Base-by-base conservation (phyloP, 2,797 vertebrate genomes). In the Choloepus didactylus region DNA sequence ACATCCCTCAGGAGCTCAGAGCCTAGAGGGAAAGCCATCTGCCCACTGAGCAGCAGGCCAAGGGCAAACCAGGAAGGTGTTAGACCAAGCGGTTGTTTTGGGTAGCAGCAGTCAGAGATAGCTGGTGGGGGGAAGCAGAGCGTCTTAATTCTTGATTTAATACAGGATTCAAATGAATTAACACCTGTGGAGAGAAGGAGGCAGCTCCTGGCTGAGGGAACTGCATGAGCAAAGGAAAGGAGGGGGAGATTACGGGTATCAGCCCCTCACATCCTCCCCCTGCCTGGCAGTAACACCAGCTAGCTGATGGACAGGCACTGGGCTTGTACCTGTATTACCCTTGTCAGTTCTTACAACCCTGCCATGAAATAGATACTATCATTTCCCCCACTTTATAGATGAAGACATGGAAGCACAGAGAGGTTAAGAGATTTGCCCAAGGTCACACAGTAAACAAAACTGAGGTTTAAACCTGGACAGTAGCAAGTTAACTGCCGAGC, bases 221-320 rank as follows among this genome's bases (percentile, higher is more conserved):
- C 75, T 1, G 15, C 31, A 1, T 0, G 4, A 66, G 62, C 23
- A 7, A 51, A 86, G 29, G 51, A 66, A 19, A 1, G 35, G 67
- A 60, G 10, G 3, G 11, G 27, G 49, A 35, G 6, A 41, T 23
- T 23, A 8, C 0, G 21, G 27, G 0, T 5, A 3, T 10, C 9
- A 8, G 85, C 85, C 29, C 4, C 10, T 23, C 14, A 19, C 11
- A 27, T 1, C 16, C 56, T 23, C n/a, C 25, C 25, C 66, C 9
- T 4, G 29, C 38, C 66, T 75, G 35, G 14, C 31, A 2, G 49
- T 1, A 25, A 12, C 4, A 38, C 35, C 84, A 35, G 72, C 31
- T 4, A 9, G 18, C 44, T 27, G 18, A 0, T 41, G n/a, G 3
- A 46, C 5, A 46, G 41, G 19, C 1, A 5, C 79, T 16, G 23